Evolutionary conservation across 2,113 vertebrate genomes (phyloP), one percentile per base, ranked within the genome.

Genomic region (Phycodurus eques): DNA sequence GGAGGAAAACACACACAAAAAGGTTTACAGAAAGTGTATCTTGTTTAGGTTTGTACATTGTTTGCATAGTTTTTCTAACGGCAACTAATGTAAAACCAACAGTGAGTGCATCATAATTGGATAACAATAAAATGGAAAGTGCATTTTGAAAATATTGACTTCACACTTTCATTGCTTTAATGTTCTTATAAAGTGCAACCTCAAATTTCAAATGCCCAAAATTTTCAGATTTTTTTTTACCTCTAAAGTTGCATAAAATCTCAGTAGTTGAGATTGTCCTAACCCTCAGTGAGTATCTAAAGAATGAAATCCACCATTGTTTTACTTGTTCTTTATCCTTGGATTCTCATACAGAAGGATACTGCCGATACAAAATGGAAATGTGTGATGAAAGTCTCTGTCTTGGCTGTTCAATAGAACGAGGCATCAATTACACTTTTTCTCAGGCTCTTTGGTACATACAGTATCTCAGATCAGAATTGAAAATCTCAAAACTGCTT

Each of bases 11-110:
- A 35, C 56, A 22, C 43, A 5, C 20, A 61, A 43, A 59, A 64
- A 72, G 14, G 5, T 49, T 71, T 83, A 51, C 15, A 13, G 73
- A 81, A 72, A 77, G 70, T 69, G 15, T 49, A 69, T 62, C 31
- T 63, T 17, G 19, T 85, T 86, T 88, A 75, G 79, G 71, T 68
- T 51, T 76, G 31, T 80, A 75, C 42, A 81, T 53, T 20, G 59
- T 80, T 79, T 72, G 62, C 59, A 72, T 71, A 39, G 15, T 17
- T 53, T 53, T 17, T 53, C 19, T 53, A 2, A 6, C 4, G 2
- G 2, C 17, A 20, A 53, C 2, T 53, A 53, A 53, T 60, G 2
- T 8, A 17, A 35, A 35, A 17, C 35, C 31, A 8, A 27, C 27
- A 27, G 27, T 31, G 15, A 33, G 31, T 35, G 31, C 0, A 35